These are phyloP conservation scores for Ciconia stormi DNA, from an alignment of 2,113 vertebrate genomes.

Conservation along the genomic window DNA sequence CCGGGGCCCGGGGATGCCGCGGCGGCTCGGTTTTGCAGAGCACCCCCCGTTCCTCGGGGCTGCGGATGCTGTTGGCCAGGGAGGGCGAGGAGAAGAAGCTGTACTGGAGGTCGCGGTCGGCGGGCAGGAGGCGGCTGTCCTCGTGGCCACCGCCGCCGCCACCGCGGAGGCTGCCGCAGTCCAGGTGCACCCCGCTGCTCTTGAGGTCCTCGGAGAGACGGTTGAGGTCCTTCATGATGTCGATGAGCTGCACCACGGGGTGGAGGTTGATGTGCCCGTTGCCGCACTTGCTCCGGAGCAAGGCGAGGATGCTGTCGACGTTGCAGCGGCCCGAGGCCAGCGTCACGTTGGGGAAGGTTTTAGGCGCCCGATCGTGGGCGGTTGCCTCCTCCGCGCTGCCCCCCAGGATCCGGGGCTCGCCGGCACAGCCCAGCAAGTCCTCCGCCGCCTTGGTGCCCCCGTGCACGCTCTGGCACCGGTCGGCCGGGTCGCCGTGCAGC, in stretches of 20 bases:
- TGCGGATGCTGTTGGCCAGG: slow-evolving; percentile 90
- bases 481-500: slow-evolving; percentile 75
- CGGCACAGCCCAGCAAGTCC: slow-evolving; percentile 62
- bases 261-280: slow-evolving; percentile 81
- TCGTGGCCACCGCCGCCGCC: slow-evolving; percentile 64
- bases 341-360: slow-evolving; percentile 72
- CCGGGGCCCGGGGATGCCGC: slow-evolving; percentile 36
- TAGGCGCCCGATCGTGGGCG: slow-evolving; percentile 48
- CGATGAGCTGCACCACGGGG: slow-evolving; percentile 81
- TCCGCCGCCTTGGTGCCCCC: slow-evolving; percentile 69
- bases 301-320: slow-evolving; percentile 68
- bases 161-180: slow-evolving; percentile 80
- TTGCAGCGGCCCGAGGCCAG: slow-evolving; percentile 70
- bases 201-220: slow-evolving; percentile 89
- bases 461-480: slow-evolving; percentile 68
- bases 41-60: slow-evolving; percentile 80
- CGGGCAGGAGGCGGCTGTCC: slow-evolving; percentile 60
- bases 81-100: slow-evolving; percentile 85
- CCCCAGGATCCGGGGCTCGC: slow-evolving; percentile 63
- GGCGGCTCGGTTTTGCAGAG: slow-evolving; percentile 69
- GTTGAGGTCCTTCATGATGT: slow-evolving; percentile 90
- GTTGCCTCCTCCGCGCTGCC: slow-evolving; percentile 55
- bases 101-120: slow-evolving; percentile 82
- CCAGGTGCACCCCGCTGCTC: slow-evolving; percentile 86
- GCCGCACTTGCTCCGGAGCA: slow-evolving; percentile 75